phyloP scores from a whole-genome alignment of 2,888 invertebrate genomes.

The Masnerella sp. region DNA sequence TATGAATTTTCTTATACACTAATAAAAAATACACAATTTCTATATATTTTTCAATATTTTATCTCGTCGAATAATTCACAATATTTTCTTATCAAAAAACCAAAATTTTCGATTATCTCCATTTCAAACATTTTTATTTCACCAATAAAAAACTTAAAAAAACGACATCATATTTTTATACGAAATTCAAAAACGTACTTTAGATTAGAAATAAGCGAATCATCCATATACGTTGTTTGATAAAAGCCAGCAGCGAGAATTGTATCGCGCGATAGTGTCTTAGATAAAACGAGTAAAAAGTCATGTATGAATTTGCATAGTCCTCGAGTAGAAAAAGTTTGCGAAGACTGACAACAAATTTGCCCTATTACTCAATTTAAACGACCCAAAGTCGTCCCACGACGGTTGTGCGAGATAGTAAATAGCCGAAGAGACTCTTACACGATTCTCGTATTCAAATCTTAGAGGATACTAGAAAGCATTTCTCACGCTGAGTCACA shows the following conservation, averaged over 20 bases:
- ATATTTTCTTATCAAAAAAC: no score
- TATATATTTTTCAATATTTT: no score
- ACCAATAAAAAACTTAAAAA: no score
- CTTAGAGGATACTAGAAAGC: slow-evolving; percentile 43
- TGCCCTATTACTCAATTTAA: slow-evolving; percentile 53
- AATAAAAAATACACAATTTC: no score
- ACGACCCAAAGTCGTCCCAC: slow-evolving; percentile 49
- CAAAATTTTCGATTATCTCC: no score
- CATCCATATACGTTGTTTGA: neutral
- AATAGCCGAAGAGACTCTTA: slow-evolving; percentile 47
- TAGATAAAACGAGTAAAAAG: slow-evolving; percentile 42
- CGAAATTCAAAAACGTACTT: no score
- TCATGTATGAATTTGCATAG: slow-evolving; percentile 53
- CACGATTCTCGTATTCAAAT: slow-evolving; percentile 51
- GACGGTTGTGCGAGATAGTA: slow-evolving; percentile 41
- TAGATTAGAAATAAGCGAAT: neutral
- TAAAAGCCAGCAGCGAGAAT: slow-evolving; percentile 22
- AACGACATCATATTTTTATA: no score
- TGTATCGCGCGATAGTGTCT: slow-evolving; percentile 28
- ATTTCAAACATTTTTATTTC: no score
- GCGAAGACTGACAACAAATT: slow-evolving; percentile 54
- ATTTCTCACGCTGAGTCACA: slow-evolving; percentile 37
- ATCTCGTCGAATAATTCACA: no score
- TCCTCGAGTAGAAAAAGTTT: slow-evolving; percentile 33
- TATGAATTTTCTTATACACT: no score